Evolutionary conservation across 2,797 vertebrate genomes (phyloP).

Genomic region (Champsocephalus gunnari): DNA sequence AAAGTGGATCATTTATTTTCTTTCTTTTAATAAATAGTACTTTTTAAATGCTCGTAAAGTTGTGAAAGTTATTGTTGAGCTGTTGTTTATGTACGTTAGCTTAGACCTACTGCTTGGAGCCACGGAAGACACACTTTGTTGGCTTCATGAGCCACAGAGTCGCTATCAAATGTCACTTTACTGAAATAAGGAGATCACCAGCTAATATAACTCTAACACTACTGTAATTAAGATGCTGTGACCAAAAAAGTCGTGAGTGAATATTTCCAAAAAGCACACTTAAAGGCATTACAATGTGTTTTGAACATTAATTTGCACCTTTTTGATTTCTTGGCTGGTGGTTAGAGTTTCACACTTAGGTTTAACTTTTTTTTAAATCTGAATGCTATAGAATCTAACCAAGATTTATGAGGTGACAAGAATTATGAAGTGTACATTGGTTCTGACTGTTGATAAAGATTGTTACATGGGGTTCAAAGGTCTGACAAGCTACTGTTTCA

Average conservation of each 20-base stretch:
- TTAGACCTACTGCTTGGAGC: too few relatives aligned
- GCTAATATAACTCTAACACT: not conserved
- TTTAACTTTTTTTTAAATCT: not conserved
- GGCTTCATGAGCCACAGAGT: too few relatives aligned
- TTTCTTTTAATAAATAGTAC: not conserved
- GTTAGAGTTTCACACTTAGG: not conserved
- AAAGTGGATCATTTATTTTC: not conserved
- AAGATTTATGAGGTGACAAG: not conserved
- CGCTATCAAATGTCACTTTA: too few relatives aligned
- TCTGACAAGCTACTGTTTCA: not conserved
- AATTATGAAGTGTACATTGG: not conserved
- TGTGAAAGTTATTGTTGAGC: too few relatives aligned
- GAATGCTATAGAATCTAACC: too few relatives aligned
- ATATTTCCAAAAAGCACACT: not conserved
- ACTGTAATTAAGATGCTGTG: not conserved
- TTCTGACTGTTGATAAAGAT: conserved; percentile 3
- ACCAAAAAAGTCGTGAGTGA: not conserved
- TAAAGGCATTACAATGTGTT: not conserved
- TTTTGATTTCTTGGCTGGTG: not conserved
- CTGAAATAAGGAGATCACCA: not conserved
- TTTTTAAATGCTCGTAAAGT: too few relatives aligned
- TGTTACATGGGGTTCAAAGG: not conserved
- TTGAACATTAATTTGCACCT: not conserved
- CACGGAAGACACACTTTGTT: too few relatives aligned
- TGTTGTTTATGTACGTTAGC: too few relatives aligned